Evolutionary conservation across 2,888 invertebrate genomes (phyloP), one percentile per base, ranked within the genome.

Genomic region (Globia sparganii): DNA sequence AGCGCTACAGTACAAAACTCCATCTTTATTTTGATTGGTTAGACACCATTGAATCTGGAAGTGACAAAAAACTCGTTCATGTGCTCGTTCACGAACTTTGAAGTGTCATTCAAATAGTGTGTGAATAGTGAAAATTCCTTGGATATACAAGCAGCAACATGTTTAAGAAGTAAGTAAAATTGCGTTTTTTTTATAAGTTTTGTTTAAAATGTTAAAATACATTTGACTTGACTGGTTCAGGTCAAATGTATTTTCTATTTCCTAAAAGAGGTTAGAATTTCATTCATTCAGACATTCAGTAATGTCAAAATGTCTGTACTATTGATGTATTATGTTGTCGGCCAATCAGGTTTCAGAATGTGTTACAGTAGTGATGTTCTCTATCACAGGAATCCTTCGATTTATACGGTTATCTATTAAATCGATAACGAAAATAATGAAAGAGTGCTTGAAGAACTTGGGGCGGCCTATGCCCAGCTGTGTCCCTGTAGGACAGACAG

Each of bases 131-230:
- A 66, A 64, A 59, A 75, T 46, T 49, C 18, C 2, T 46, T 66
- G 28, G 13, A 84, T 68, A 65, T 31, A 46, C 77, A 72, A 77
- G 73, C 75, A 61, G 21, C 90, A 94, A 86, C 84, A 97, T 97
- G 97, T 97, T 97, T 83, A 97, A 97, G 90, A 97, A 97, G 97
- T 97, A 91, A 96, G 97, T 97, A 11, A 15, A 68, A 56, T 37
- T 28, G 6, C 70, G 25, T 18, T 37, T 69, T 65, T 43, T 2
- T 37, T 15, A 13, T 56, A 40, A 13, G 18, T 56, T 56, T 78
- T 37, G n/a, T 61, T 1, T 64, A 21, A 15, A 67, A 40, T 72
- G 25, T n/a, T n/a, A n/a, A n/a, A n/a, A n/a, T n/a, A n/a, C n/a
- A n/a, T n/a, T n/a, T n/a, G n/a, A n/a, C n/a, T n/a, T n/a, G n/a